Evolutionary conservation across 2,888 invertebrate species (phyloP).

Genomic region (Diplolepis rosae): DNA sequence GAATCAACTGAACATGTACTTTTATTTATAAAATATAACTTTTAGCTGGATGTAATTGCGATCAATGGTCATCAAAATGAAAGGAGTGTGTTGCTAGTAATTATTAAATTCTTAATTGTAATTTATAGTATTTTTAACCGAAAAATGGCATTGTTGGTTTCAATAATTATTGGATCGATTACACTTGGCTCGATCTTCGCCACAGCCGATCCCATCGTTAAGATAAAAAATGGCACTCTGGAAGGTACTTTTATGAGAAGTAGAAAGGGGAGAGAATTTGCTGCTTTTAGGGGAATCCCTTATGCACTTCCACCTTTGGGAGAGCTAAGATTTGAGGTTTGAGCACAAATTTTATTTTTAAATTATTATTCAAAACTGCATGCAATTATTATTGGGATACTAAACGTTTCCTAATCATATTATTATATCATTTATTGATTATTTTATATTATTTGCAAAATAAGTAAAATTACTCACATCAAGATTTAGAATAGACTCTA

Average conservation of each 20-base stretch:
- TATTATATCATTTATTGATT: no score
- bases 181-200: neutral
- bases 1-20: neutral
- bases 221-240: constrained; percentile 75
- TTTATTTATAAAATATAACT: neutral
- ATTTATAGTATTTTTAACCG: neutral
- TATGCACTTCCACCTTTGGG: constrained; percentile 80
- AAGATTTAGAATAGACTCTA: no score
- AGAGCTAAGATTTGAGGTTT: constrained; percentile 80
- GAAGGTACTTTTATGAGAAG: constrained; percentile 77
- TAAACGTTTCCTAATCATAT: no score
- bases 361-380: neutral
- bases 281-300: constrained; percentile 80
- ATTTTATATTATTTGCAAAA: no score
- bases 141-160: constrained; percentile 4
- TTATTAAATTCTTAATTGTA: neutral
- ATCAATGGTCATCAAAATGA: neutral
- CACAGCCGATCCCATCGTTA: constrained; percentile 59
- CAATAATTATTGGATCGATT: neutral
- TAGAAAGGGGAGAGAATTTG: constrained; percentile 76
- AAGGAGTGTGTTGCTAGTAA: neutral
- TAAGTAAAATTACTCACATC: no score
- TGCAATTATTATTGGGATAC: no score
- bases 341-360: neutral
- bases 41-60: neutral